Evolutionary conservation across 1,140 invertebrate species (phyloP).

Genomic region (Diploscapter pachys): DNA sequence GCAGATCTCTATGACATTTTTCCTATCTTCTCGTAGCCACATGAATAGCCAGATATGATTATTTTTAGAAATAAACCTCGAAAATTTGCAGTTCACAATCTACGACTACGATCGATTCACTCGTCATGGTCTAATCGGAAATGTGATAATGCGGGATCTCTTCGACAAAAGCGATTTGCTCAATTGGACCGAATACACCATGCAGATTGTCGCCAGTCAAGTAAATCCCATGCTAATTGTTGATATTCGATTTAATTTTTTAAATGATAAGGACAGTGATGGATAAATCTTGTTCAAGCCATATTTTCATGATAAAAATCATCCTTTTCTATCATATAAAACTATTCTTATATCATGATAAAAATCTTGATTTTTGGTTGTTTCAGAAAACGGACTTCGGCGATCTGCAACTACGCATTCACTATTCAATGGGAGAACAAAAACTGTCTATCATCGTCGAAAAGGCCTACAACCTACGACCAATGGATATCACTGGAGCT

Average conservation of each 20-base stretch:
- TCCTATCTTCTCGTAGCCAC: too few relatives aligned
- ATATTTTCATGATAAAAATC: slow-evolving; percentile 5
- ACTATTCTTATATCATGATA: too few relatives aligned
- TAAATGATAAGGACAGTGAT: not conserved
- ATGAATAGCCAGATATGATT: too few relatives aligned
- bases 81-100: slow-evolving; percentile 73
- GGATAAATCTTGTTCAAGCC: too few relatives aligned
- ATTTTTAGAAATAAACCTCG: not conserved
- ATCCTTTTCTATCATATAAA: too few relatives aligned
- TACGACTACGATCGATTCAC: slow-evolving; percentile 87
- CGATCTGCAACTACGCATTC: slow-evolving; percentile 74
- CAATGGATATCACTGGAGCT: slow-evolving; percentile 76
- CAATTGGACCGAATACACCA: slow-evolving; percentile 56
- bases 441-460: slow-evolving; percentile 74
- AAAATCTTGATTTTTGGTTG: too few relatives aligned
- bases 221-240: slow-evolving; percentile 9
- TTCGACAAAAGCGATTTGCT: slow-evolving; percentile 55
- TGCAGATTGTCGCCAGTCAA: slow-evolving; percentile 54
- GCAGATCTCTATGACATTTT: too few relatives aligned
- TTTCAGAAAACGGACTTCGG: slow-evolving; percentile 64
- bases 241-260: not conserved
- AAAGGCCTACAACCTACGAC: slow-evolving; percentile 75
- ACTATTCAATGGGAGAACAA: slow-evolving; percentile 75
- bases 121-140: slow-evolving; percentile 78
- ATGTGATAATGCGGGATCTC: slow-evolving; percentile 54